Evolutionary conservation across 2,113 vertebrate species (phyloP), one percentile per base, ranked within the genome.

Genomic region (Bucco capensis): DNA sequence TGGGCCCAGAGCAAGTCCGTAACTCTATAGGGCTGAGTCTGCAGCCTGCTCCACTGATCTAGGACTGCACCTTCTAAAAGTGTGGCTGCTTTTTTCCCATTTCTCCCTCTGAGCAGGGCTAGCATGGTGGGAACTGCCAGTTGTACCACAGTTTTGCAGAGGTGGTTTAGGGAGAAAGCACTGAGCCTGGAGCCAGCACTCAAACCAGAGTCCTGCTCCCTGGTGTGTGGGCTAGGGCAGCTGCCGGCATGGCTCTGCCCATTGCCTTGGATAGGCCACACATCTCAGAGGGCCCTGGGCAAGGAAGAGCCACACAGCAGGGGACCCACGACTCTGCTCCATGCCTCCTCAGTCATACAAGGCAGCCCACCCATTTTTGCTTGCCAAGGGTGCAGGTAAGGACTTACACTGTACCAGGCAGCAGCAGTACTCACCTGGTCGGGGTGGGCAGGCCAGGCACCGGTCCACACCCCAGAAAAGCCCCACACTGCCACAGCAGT

Each of bases 401-500:
- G 22, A 9, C 27, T 69, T 4, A 0, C 0, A 0, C 12, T 7
- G 3, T 60, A 65, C 53, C 5, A 1, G 6, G 30, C 3, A 10
- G 71, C 1, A 0, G 58, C 46, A 83, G 75, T 51, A 93, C 97
- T 98, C 97, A 99, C 99, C 98, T 98, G 98, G 98, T 97, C 98
- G 98, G 23, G 95, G 96, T 8, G 98, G 98, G 89, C 99, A 99
- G 21, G 98, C 98, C 53, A 98, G 97, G 95, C 99, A 99, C 47
- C 95, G 97, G 91, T 98, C 97, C 10, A 97, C 51, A 21, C 99
- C 98, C 99, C 99, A 99, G 66, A 99, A 99, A 86, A 98, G 97
- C 21, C 99, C 99, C 88, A 99, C 97, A 9, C 98, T 99, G 94
- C 98, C 98, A 9, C 99, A 99, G 96, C 99, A 99, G 93, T 99